Percentiles rank a stretch among this genome's conserved stretches.
Conservation (phyloP, 2,113 vertebrate species). For the Ondatra zibethicus region DNA sequence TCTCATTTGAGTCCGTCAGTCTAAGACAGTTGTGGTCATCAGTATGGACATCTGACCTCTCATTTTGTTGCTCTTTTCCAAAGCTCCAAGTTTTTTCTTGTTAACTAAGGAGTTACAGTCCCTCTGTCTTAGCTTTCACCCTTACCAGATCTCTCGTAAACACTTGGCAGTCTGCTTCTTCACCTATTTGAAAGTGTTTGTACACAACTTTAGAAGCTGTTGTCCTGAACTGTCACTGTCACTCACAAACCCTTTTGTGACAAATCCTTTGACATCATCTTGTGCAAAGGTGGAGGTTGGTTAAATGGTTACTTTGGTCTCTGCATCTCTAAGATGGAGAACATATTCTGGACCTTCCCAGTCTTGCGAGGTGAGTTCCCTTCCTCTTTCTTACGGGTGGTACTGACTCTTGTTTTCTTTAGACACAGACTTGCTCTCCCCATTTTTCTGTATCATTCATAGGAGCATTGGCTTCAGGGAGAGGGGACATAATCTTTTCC, state of each 20-base stretch:
- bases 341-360: background rate
- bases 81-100: background rate
- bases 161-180: background rate
- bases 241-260: background rate
- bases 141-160: background rate
- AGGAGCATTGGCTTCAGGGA: background rate
- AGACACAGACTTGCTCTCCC: background rate
- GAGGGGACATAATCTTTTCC: background rate
- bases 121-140: conserved; percentile 2
- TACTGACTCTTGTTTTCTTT: background rate
- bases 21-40: background rate
- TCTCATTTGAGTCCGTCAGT: background rate
- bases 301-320: background rate
- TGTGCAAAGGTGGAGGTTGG: background rate
- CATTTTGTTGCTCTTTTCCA: background rate
- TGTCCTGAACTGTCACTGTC: background rate
- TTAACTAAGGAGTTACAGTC: background rate
- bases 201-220: conserved; percentile 25
- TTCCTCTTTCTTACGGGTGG: background rate
- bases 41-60: background rate
- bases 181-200: background rate
- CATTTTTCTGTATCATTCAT: background rate
- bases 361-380: background rate
- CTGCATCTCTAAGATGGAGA: background rate
- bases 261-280: background rate